Percentiles rank a stretch among this genome's conserved stretches.
Conservation (phyloP, 2,113 vertebrate genomes). For the Thymallus thymallus region DNA sequence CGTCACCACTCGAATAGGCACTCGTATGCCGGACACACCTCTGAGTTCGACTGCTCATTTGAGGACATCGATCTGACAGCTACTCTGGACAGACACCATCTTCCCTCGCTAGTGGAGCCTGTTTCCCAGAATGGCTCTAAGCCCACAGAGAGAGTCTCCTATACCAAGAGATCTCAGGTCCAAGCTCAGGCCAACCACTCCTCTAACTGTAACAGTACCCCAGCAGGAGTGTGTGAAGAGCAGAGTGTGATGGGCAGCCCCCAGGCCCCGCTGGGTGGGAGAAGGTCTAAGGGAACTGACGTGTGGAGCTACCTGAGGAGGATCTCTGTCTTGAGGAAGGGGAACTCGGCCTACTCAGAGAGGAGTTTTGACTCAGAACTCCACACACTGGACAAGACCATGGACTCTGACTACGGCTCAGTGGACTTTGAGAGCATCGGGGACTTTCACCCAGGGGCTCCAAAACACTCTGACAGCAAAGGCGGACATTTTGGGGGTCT, state of each 20-base stretch:
- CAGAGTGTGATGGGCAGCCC: conserved; percentile 62
- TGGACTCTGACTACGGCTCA: conserved; percentile 77
- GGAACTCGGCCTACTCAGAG: conserved; percentile 71
- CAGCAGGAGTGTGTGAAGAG: conserved; percentile 63
- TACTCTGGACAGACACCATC: conserved; percentile 66
- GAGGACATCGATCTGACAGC: conserved; percentile 78
- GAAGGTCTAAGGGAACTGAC: conserved; percentile 75
- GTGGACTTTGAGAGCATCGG: conserved; percentile 73
- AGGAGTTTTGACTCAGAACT: conserved; percentile 77
- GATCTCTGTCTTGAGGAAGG: conserved; percentile 78
- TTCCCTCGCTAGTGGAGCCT: conserved; percentile 56
- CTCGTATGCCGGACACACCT: conserved; percentile 82
- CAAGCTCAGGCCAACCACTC: conserved; percentile 52
- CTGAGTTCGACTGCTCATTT: conserved; percentile 83
- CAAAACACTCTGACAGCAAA: conserved; percentile 69
- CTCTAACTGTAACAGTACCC: conserved; percentile 66
- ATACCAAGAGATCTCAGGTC: conserved; percentile 65
- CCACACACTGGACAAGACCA: conserved; percentile 72
- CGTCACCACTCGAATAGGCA: conserved; percentile 78
- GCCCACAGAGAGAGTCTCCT: conserved; percentile 58
- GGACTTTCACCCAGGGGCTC: conserved; percentile 69
- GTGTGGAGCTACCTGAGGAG: conserved; percentile 88
- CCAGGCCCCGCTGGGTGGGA: conserved; percentile 62
- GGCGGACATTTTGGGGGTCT: conserved; percentile 80
- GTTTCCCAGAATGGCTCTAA: conserved; percentile 70